Base-by-base conservation (phyloP, 1,140 invertebrate genomes). In the Pomacea maculata region DNA sequence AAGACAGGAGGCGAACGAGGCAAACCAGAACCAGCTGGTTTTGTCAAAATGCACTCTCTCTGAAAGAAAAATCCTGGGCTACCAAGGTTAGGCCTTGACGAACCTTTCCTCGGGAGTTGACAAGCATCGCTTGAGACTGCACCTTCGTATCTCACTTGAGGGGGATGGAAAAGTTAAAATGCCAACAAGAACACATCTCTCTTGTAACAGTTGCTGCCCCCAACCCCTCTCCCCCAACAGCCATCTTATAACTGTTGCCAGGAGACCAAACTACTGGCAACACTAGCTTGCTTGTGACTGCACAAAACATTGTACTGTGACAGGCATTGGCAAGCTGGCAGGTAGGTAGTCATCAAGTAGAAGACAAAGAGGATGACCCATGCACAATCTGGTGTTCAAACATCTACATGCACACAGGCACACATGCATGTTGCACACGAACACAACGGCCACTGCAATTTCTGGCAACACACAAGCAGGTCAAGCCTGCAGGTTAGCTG, bases 11-110 rank as follows among this genome's bases (percentile, higher is more conserved):
- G 15, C 11, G 52, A 72, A 34, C 71, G 34, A 10, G 17, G 25
- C n/a, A 72, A 70, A 78, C 77, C 77, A 78, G 77, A 78, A 25
- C 77, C 77, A 15, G 77, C 77, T 78, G 77, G 77, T 70, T 19
- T 70, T 70, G 75, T 52, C 61, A 25, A 65, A 55, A 45, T 45
- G 19, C 72, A 74, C 72, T 74, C 25, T 21, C 15, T 63, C 54
- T 52, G 19, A 57, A 57, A 12, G n/a, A n/a, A 29, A 12, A 29
- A 77, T n/a, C n/a, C 19, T n/a, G n/a, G 19, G 45, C 21, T 21
- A 57, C 64, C n/a, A 21, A 21, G 52, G 55, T 29, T 19, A 11
- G 70, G 70, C 76, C 73, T 78, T 78, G 61, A 64, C 10, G 19
- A 71, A 61, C 17, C 70, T 81, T 12, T 73, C 34, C 15, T 57